These are phyloP conservation scores for Diabrotica balteata DNA, from an alignment of 2,888 invertebrate species.

Conservation along the genomic window DNA sequence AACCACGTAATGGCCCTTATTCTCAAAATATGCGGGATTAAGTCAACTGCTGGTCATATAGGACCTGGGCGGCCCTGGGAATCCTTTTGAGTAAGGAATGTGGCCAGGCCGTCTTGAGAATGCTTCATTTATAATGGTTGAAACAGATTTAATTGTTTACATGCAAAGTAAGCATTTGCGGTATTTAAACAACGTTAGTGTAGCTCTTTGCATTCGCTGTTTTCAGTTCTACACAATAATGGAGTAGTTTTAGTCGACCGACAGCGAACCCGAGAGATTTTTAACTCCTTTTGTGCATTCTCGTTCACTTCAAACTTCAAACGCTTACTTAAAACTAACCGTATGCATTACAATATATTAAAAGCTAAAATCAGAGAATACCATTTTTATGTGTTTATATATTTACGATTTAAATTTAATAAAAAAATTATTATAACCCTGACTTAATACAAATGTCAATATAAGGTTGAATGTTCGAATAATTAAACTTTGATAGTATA, in stretches of 20 bases:
- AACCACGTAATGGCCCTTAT: conserved; percentile 14
- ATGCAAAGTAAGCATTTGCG: conserved; percentile 50
- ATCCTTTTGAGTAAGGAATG: conserved; percentile 19
- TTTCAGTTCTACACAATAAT: conserved; percentile 10
- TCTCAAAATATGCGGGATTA: conserved; percentile 25
- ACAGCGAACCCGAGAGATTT: too few relatives aligned
- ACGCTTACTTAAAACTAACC: too few relatives aligned
- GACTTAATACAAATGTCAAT: too few relatives aligned
- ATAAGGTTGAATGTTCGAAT: too few relatives aligned
- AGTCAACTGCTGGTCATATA: conserved; percentile 26
- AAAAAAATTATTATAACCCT: too few relatives aligned
- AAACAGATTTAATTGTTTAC: conserved; percentile 55
- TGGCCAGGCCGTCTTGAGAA: conserved; percentile 45
- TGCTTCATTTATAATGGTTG: conserved; percentile 51
- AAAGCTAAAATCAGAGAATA: too few relatives aligned
- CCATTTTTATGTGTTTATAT: too few relatives aligned
- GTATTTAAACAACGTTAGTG: conserved; percentile 36
- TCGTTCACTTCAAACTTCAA: too few relatives aligned
- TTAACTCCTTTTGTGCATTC: too few relatives aligned
- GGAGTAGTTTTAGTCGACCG: conserved; percentile 6
- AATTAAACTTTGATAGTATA: too few relatives aligned
- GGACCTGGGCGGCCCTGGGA: conserved; percentile 17
- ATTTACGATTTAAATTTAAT: too few relatives aligned
- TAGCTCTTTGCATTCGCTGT: conserved; percentile 2
- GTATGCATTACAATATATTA: too few relatives aligned